Evolutionary conservation across 2,888 invertebrate genomes (phyloP).

Genomic region (Drosophila acutilabella): DNA sequence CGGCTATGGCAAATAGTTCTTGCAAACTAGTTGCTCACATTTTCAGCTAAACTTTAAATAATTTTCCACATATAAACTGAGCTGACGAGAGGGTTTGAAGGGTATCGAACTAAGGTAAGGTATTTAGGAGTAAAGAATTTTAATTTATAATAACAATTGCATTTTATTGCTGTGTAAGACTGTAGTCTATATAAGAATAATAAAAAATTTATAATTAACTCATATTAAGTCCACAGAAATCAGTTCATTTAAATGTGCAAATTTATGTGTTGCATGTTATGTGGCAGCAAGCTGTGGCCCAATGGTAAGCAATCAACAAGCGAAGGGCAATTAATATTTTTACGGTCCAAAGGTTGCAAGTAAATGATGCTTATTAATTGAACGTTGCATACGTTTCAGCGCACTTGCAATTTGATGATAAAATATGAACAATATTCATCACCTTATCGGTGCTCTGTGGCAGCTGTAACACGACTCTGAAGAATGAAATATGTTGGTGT

Average conservation of each 20-base stretch:
- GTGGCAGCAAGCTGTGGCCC: conserved; percentile 23
- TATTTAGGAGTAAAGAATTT: too few species aligned
- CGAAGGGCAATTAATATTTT: conserved; percentile 45
- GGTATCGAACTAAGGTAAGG: too few species aligned
- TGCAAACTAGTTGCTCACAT: background rate
- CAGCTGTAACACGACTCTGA: conserved; percentile 6
- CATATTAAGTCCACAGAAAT: background rate
- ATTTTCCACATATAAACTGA: background rate
- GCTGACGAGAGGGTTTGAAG: too few species aligned
- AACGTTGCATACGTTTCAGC: conserved; percentile 43
- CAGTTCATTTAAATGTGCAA: conserved; percentile 18
- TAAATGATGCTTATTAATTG: conserved; percentile 66
- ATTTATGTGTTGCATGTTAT: background rate
- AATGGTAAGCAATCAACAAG: conserved; percentile 24
- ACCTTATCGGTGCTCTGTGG: conserved; percentile 9
- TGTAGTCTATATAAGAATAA: too few species aligned
- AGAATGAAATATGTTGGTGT: conserved; percentile 7
- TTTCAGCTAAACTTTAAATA: background rate
- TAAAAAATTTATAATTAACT: too few species aligned
- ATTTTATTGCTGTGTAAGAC: background rate
- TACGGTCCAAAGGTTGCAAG: conserved; percentile 37
- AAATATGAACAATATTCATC: conserved; percentile 30
- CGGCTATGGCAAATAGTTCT: background rate
- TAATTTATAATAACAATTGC: too few species aligned
- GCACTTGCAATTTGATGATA: conserved; percentile 36